A percentile compares a stretch with the other conserved stretches of the same genome.
Conservation (phyloP, 2,888 invertebrate species). For the Ochropacha duplaris region DNA sequence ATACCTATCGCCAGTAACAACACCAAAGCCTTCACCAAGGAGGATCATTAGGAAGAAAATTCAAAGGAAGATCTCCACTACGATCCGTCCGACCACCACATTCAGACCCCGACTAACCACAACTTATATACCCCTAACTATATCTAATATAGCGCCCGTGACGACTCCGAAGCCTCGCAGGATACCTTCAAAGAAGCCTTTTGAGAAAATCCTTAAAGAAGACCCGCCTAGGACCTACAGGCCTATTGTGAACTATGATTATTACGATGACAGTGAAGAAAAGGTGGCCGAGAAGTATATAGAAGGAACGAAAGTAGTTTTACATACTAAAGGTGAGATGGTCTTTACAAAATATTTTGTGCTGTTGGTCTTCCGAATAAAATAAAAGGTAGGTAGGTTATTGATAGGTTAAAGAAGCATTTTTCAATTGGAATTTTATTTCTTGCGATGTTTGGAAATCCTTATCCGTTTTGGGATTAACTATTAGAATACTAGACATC, state of each 20-base stretch:
- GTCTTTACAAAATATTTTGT: not conserved
- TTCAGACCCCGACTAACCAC: constrained; percentile 23
- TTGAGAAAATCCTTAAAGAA: constrained; percentile 50
- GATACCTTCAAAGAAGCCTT: constrained; percentile 48
- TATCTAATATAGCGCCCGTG: constrained; percentile 12
- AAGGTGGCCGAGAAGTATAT: constrained; percentile 71
- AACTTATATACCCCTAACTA: constrained; percentile 17
- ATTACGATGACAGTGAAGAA: constrained; percentile 86
- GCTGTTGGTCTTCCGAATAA: too few species aligned
- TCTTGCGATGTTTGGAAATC: too few species aligned
- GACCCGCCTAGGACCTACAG: constrained; percentile 48
- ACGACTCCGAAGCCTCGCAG: constrained; percentile 27
- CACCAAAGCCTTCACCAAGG: constrained; percentile 37
- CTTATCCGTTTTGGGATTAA: too few species aligned
- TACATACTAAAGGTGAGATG: constrained; percentile 76
- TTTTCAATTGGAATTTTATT: too few species aligned
- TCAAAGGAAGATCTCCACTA: constrained; percentile 63
- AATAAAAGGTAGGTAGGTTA: too few species aligned
- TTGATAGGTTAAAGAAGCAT: too few species aligned
- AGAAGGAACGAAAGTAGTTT: constrained; percentile 82
- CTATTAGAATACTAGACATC: too few species aligned
- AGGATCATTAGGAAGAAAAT: constrained; percentile 61
- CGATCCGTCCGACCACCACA: constrained; percentile 46
- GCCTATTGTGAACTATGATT: constrained; percentile 84
- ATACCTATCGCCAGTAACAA: constrained; percentile 66